Conservation (phyloP, 2,797 vertebrate genomes). For the Vireo griseus region DNA sequence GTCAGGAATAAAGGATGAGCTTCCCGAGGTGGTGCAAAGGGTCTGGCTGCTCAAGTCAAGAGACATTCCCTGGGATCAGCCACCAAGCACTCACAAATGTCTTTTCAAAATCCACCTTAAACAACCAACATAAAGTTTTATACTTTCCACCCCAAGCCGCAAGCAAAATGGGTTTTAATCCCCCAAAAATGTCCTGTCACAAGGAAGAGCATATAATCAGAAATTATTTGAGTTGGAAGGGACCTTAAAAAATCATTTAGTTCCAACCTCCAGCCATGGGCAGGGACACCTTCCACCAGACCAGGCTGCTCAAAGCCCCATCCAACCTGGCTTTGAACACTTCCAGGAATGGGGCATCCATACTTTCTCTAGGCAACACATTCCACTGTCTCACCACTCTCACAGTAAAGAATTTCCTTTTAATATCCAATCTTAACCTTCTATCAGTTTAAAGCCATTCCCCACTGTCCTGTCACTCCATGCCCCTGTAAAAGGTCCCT, state of each 20-base stretch:
- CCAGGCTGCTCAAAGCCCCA: not conserved
- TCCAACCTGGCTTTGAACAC: not conserved
- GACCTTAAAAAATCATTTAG: not conserved
- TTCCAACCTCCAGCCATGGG: not conserved
- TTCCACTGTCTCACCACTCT: not conserved
- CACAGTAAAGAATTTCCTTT: not conserved
- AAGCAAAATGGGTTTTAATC: not conserved
- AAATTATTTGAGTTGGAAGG: not conserved
- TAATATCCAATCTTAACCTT: not conserved
- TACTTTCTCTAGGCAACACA: not conserved
- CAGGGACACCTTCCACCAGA: not conserved
- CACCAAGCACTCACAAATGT: rapidly evolving
- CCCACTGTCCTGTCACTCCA: not conserved
- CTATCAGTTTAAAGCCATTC: not conserved
- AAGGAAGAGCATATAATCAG: not conserved
- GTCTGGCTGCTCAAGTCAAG: not conserved
- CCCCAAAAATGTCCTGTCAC: not conserved
- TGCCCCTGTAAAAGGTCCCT: not conserved
- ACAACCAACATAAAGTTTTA: not conserved
- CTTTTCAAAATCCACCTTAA: not conserved
- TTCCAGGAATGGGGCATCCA: not conserved
- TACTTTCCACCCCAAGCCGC: not conserved
- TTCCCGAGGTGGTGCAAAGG: not conserved
- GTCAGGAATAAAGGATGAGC: not conserved
- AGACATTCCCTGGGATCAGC: not conserved